These are phyloP conservation scores for Argyrosomus regius DNA, from an alignment of 2,797 vertebrate genomes.

Conservation along the genomic window DNA sequence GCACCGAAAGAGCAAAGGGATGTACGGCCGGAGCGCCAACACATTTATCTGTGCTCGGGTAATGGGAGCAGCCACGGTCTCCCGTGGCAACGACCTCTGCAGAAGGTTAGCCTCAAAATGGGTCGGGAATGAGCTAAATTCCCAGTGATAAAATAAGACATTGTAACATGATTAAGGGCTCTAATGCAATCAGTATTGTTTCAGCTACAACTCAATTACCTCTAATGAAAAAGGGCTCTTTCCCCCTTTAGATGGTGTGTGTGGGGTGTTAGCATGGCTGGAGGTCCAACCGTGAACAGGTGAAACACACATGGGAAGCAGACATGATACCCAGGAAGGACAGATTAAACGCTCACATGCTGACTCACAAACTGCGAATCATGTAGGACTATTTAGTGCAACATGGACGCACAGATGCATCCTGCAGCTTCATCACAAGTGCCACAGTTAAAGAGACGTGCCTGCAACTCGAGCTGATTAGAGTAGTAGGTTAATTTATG, in stretches of 20 bases:
- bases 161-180: conserved; percentile 74
- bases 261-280: conserved; percentile 14
- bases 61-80: conserved; percentile 69
- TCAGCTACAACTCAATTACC: conserved; percentile 76
- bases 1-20: conserved; percentile 27
- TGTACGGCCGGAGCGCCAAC: conserved; percentile 57
- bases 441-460: not conserved
- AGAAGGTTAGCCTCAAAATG: conserved; percentile 77
- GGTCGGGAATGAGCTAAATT: conserved; percentile 73
- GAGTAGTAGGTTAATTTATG: not conserved
- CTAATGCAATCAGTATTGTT: conserved; percentile 78
- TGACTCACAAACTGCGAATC: conserved; percentile 14
- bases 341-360: conserved; percentile 7
- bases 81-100: conserved; percentile 79
- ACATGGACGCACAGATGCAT: not conserved
- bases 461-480: not conserved
- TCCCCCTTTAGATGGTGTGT: conserved; percentile 8
- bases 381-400: not conserved
- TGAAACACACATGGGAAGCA: conserved; percentile 23
- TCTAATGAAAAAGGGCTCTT: conserved; percentile 71
- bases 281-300: conserved; percentile 46
- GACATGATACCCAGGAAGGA: conserved; percentile 3
- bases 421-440: not conserved
- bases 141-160: conserved; percentile 75
- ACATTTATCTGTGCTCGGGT: conserved; percentile 75